Percentiles rank a stretch among this genome's conserved stretches.
Evolutionary conservation across 2,113 vertebrate genomes (phyloP).

Genomic region (Ardeotis arabs): DNA sequence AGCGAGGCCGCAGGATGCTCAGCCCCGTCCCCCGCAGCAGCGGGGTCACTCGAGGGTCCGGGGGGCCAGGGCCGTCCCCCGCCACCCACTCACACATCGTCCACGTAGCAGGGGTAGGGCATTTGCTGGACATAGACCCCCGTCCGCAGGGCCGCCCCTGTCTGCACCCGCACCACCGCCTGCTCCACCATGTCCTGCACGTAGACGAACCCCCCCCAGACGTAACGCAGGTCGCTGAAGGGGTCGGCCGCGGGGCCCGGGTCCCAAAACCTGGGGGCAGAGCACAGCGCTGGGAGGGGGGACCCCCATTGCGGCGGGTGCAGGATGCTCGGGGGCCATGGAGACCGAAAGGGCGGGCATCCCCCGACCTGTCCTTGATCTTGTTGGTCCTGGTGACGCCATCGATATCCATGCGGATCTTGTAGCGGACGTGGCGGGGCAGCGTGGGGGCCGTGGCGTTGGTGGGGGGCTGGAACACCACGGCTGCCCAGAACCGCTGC

Average conservation of each 20-base stretch:
- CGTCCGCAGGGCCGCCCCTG: constrained; percentile 12
- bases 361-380: constrained; percentile 86
- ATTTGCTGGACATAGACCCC: constrained; percentile 91
- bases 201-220: constrained; percentile 90
- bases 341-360: rapidly evolving
- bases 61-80: rapidly evolving
- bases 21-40: rapidly evolving
- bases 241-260: constrained; percentile 85
- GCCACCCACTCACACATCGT: constrained; percentile 80
- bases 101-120: constrained; percentile 91
- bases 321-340: rapidly evolving
- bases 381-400: constrained; percentile 85
- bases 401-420: constrained; percentile 94
- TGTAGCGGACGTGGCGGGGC: constrained; percentile 81
- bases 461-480: constrained; percentile 83
- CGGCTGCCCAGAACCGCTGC: constrained; percentile 87
- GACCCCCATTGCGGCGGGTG: rapidly evolving
- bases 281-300: rapidly evolving
- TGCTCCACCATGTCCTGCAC: constrained; percentile 90
- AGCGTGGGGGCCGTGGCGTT: neutral
- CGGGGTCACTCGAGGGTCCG: neutral
- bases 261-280: constrained; percentile 86
- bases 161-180: constrained; percentile 78
- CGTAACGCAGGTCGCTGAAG: constrained; percentile 84
- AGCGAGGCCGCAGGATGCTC: neutral